Percentiles rank a stretch among this genome's conserved stretches.
These are phyloP conservation scores for Brevimyrus niger DNA, from an alignment of 2,113 vertebrate species.

Conservation along the genomic window DNA sequence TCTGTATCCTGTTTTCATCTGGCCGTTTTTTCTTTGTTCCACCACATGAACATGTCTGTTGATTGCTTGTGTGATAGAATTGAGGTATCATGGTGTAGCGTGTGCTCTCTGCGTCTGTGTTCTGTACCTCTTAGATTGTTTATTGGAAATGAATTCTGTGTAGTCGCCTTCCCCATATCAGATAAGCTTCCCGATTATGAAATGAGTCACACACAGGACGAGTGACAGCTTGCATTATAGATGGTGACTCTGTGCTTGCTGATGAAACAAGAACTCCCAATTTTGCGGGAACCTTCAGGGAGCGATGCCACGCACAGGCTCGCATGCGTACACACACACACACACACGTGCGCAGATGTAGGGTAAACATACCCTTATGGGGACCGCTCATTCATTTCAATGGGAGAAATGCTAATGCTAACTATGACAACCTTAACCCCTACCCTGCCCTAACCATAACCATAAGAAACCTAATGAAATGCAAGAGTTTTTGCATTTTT, in stretches of 20 bases:
- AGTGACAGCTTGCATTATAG: constrained; percentile 3
- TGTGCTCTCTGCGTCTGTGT: not conserved
- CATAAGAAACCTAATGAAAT: no score
- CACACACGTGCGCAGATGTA: no score
- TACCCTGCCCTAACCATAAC: no score
- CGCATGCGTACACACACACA: not conserved
- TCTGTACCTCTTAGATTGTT: not conserved
- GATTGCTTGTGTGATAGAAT: not conserved
- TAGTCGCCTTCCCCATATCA: not conserved
- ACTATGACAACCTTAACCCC: no score
- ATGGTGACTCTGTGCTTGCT: not conserved
- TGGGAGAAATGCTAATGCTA: no score
- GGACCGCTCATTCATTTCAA: no score
- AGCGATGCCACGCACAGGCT: not conserved
- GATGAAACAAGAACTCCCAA: not conserved
- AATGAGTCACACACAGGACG: not conserved
- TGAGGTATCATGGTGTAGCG: not conserved
- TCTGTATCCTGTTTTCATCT: not conserved
- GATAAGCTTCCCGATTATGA: not conserved
- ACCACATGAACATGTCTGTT: not conserved
- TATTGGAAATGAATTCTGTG: not conserved
- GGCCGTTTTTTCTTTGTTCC: not conserved
- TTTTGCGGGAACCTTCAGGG: not conserved
- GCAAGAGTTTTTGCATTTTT: no score
- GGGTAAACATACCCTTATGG: no score